These are phyloP conservation scores for Lontra canadensis DNA, from an alignment of 2,113 vertebrate species.

Conservation along the genomic window DNA sequence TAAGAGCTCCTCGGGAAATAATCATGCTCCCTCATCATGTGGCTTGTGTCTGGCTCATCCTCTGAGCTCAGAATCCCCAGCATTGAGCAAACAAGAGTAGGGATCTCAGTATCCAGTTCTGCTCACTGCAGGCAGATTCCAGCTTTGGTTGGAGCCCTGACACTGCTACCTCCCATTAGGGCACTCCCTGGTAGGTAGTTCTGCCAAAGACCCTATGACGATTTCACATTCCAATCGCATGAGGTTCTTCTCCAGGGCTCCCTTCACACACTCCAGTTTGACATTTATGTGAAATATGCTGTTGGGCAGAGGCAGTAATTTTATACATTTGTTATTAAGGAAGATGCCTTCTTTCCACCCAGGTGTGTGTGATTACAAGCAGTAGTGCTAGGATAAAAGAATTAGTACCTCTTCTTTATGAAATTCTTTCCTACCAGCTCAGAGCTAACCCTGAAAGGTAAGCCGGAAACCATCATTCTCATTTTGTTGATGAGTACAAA, in stretches of 20 bases:
- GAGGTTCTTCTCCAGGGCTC: constrained; percentile 51
- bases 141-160: not conserved
- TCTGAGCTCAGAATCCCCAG: not conserved
- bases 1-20: not conserved
- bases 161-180: not conserved
- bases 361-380: constrained; percentile 33
- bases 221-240: constrained; percentile 56
- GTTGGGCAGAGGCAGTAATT: constrained; percentile 49
- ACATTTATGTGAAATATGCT: constrained; percentile 33
- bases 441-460: not conserved
- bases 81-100: not conserved
- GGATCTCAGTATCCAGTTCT: not conserved
- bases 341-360: not conserved
- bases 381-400: not conserved
- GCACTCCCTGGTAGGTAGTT: not conserved
- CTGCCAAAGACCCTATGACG: constrained; percentile 58
- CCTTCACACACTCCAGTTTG: constrained; percentile 15
- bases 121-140: not conserved
- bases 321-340: constrained; percentile 41
- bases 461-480: constrained; percentile 39
- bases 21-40: not conserved
- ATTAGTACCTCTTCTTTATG: constrained; percentile 36
- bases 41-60: not conserved
- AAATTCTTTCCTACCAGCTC: not conserved
- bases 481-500: constrained; percentile 18